Base-by-base conservation (phyloP, 2,113 vertebrate species). In the Thamnophis sirtalis region DNA sequence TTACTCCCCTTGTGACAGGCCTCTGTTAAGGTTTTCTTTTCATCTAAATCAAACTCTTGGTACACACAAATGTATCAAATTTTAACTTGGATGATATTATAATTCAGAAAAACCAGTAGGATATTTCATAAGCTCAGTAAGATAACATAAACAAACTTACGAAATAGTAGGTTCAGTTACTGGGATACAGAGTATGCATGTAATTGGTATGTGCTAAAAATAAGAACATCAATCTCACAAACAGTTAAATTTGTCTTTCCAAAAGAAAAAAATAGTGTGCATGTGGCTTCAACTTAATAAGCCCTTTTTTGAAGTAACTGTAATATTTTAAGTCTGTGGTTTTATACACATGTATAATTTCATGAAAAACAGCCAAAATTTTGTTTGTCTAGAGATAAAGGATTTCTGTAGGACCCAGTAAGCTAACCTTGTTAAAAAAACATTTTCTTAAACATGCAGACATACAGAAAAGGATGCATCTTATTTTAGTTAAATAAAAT, bases 351-450 rank as follows among this genome's bases (percentile, higher is more conserved):
- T 84, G 86, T 95, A 90, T 94, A 94, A 96, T 96, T 96, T 96
- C 73, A 95, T 89, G 55, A 86, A 92, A 88, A 92, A 92, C 91
- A 92, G 90, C 91, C 95, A 96, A 96, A 95, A 91, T 95, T 92
- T 93, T 90, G 91, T 94, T 95, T 95, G 94, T 92, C 50, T 93
- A 95, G 94, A 94, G 95, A 96, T 95, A 95, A 96, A 96, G 95
- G 89, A 87, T 53, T 91, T 94, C 96, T 88, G 90, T 95, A 92
- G 80, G n/a, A 56, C n/a, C 54, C 92, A 93, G 93, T 94, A 94
- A 94, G 94, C 89, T 92, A 95, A 91, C 95, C 89, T 93, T 95
- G 86, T 86, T 96, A 93, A 93, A 93, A 93, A 93, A 96, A 95
- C 87, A 93, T 58, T 0, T 2, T 56, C 93, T 94, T 92, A 92